A percentile compares a stretch with the other conserved stretches of the same genome.
Conservation (phyloP, 2,113 vertebrate genomes). For the Acinonyx jubatus region DNA sequence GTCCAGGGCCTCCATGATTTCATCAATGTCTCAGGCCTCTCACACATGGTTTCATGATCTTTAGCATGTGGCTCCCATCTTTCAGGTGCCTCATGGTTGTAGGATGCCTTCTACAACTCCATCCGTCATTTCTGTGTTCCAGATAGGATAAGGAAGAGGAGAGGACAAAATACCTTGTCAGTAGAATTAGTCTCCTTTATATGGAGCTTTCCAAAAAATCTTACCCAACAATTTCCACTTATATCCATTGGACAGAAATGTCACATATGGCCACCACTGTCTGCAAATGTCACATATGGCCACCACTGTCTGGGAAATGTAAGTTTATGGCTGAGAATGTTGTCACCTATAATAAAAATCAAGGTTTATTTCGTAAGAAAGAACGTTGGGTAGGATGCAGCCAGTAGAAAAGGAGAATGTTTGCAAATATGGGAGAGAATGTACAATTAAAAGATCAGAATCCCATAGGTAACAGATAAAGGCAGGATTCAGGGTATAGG, state of each 20-base stretch:
- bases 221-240: background rate
- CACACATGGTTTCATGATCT: background rate
- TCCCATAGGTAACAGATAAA: background rate
- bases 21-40: background rate
- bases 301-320: background rate
- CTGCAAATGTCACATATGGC: background rate
- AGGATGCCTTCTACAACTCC: background rate
- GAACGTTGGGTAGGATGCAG: background rate
- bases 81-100: background rate
- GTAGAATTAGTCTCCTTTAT: background rate
- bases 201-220: background rate
- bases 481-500: background rate
- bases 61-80: background rate
- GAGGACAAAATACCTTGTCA: conserved; percentile 1
- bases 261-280: background rate
- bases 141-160: conserved; percentile 25
- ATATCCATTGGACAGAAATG: background rate
- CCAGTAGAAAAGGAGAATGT: background rate
- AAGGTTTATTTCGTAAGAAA: background rate
- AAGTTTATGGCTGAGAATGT: background rate
- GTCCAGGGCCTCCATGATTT: background rate
- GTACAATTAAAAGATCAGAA: background rate
- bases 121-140: background rate
- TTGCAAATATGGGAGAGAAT: background rate
- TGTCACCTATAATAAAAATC: background rate